Conservation (phyloP, 2,888 invertebrate genomes). For the Caenorhabditis sp. region DNA sequence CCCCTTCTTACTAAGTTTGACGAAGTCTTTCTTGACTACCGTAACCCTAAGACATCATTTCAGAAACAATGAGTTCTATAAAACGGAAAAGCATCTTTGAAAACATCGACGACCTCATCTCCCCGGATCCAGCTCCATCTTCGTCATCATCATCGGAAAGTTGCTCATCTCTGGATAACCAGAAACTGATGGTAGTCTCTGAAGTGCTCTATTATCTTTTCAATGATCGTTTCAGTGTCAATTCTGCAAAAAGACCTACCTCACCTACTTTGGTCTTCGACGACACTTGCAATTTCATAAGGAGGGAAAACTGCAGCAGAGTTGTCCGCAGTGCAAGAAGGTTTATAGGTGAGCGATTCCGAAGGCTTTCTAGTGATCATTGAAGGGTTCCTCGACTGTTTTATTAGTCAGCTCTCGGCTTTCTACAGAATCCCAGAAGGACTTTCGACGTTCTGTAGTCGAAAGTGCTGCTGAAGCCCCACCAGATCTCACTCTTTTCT, state of each 20-base stretch:
- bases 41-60: background rate
- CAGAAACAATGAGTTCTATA: background rate
- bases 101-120: conserved; percentile 61
- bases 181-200: conserved; percentile 41
- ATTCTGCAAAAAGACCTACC: conserved; percentile 67
- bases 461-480: background rate
- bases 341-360: conserved; percentile 65
- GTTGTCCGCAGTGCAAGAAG: conserved; percentile 71
- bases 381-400: no score
- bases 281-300: conserved; percentile 70
- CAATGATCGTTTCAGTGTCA: conserved; percentile 63
- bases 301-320: conserved; percentile 71
- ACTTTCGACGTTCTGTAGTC: no score
- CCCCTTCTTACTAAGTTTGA: background rate
- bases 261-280: conserved; percentile 70
- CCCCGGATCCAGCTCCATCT: conserved; percentile 44
- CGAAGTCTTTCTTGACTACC: background rate
- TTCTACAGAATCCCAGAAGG: no score
- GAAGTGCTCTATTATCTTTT: background rate
- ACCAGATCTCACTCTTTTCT: background rate
- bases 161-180: conserved; percentile 40
- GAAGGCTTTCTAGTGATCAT: no score
- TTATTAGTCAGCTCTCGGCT: no score
- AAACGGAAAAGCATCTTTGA: conserved; percentile 64
- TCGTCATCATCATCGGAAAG: conserved; percentile 33